Percentiles rank a stretch among this genome's conserved stretches.
Evolutionary conservation across 2,888 invertebrate species (phyloP).

Genomic region (Petrolisthes cinctipes): DNA sequence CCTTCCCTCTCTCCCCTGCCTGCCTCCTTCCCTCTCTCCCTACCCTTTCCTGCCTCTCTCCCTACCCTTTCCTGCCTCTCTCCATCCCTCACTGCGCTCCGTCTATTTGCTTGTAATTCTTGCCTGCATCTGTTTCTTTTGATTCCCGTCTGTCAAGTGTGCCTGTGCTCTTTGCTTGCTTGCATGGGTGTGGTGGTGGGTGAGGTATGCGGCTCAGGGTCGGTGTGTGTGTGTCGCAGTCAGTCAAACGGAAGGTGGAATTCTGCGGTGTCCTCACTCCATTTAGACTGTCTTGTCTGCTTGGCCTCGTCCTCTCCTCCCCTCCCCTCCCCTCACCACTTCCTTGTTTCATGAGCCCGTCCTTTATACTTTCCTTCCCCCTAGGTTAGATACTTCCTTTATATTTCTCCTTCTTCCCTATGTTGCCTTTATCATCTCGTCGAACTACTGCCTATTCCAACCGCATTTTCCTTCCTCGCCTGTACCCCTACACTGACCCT

Average conservation of each 20-base stretch:
- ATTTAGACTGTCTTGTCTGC: neutral
- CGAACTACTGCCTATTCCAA: neutral
- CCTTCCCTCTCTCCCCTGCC: neutral
- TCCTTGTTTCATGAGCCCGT: neutral
- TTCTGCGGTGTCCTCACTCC: neutral
- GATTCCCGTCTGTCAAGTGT: neutral
- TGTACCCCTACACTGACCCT: neutral
- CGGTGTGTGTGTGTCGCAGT: no score
- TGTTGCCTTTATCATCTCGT: neutral
- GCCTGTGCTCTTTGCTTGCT: neutral
- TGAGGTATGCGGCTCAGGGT: no score
- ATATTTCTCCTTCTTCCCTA: neutral
- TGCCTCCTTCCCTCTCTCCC: neutral
- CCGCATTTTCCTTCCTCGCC: neutral
- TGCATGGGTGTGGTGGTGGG: neutral
- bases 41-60: neutral
- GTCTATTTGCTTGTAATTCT: neutral
- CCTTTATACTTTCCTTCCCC: neutral
- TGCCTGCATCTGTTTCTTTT: slow-evolving; percentile 17
- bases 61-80: neutral
- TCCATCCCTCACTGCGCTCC: neutral
- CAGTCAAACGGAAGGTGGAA: no score
- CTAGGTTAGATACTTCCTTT: neutral
- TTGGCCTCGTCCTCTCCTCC: slow-evolving; percentile 1
- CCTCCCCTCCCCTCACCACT: neutral